These are phyloP conservation scores for Rhabdophis nuchalis DNA, from an alignment of 2,797 vertebrate genomes.

Conservation along the genomic window DNA sequence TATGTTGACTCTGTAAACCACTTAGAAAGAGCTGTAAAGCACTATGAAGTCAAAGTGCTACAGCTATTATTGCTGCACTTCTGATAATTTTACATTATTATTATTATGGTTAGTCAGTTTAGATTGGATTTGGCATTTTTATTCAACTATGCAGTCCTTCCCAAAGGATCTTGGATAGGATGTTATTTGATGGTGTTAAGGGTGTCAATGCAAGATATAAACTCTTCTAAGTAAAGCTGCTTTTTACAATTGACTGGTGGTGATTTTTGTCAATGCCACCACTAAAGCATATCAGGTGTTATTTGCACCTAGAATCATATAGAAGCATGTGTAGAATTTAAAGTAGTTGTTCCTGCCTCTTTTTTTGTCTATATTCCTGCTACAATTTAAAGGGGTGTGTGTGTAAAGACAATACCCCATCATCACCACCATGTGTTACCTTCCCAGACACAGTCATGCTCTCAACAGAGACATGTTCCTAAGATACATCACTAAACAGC, in stretches of 20 bases:
- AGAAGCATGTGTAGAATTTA: background rate
- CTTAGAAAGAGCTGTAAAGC: background rate
- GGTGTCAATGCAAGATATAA: background rate
- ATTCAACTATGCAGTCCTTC: background rate
- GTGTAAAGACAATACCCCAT: background rate
- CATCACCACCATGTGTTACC: background rate
- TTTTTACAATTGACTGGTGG: background rate
- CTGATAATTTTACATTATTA: background rate
- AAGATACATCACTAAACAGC: background rate
- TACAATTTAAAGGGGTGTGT: background rate
- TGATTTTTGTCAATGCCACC: background rate
- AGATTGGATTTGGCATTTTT: background rate
- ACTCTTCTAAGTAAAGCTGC: background rate
- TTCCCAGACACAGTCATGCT: background rate
- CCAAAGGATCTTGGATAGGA: background rate
- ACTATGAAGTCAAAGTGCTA: background rate
- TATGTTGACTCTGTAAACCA: background rate
- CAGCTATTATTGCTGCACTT: background rate
- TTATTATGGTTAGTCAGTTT: background rate
- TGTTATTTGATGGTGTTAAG: background rate
- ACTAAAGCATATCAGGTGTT: background rate
- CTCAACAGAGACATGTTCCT: too few relatives aligned
- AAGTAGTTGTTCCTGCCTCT: background rate
- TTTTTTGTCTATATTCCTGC: background rate
- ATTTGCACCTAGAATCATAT: background rate